Evolutionary conservation across 2,113 vertebrate genomes (phyloP).

Genomic region (Hippocampus zosterae): DNA sequence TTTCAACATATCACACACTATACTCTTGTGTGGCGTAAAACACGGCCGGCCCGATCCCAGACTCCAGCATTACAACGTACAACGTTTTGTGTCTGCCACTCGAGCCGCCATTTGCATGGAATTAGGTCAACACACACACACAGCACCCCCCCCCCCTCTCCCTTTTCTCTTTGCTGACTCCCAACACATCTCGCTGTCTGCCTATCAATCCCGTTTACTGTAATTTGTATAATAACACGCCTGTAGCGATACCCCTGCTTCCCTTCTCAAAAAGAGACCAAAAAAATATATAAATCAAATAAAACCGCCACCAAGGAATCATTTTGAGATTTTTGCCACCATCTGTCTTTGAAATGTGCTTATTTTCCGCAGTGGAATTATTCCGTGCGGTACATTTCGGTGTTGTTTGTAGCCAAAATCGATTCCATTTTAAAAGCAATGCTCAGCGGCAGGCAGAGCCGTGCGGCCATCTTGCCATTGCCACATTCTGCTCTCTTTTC

Average conservation of each 20-base stretch:
- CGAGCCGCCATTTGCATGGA: conserved; percentile 67
- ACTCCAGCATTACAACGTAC: conserved; percentile 29
- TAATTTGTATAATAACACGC: conserved; percentile 45
- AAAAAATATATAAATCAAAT: too few relatives aligned
- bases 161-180: conserved; percentile 44
- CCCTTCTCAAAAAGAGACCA: background rate
- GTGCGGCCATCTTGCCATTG: conserved; percentile 55
- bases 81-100: conserved; percentile 57
- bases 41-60: too few relatives aligned
- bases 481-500: conserved; percentile 38
- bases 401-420: conserved; percentile 7
- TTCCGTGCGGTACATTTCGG: conserved; percentile 20
- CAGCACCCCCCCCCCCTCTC: conserved; percentile 23
- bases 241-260: background rate
- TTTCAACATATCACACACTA: conserved; percentile 8
- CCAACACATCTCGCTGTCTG: conserved; percentile 36
- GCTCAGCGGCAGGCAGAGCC: conserved; percentile 31
- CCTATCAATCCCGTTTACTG: conserved; percentile 55
- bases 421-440: conserved; percentile 9
- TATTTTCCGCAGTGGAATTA: conserved; percentile 36
- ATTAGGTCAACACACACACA: conserved; percentile 68
- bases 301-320: conserved; percentile 11
- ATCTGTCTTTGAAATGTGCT: conserved; percentile 26
- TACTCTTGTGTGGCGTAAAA: conserved; percentile 1
- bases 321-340: conserved; percentile 21